Evolutionary conservation across 2,888 invertebrate genomes (phyloP).

Genomic region (Sphaerophoria rueppellii): DNA sequence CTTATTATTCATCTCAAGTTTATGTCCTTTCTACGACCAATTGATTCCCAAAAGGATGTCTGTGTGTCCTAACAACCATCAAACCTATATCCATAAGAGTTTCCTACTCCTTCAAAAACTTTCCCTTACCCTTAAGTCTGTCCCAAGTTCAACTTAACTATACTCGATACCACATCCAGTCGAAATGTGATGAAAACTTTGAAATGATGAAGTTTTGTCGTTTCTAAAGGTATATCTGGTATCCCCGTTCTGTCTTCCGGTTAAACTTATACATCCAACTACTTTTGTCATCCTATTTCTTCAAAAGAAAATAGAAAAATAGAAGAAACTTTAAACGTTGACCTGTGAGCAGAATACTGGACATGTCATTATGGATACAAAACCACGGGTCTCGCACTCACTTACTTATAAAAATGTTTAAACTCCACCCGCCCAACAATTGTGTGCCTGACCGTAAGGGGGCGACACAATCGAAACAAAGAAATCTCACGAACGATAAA

Average conservation of each 20-base stretch:
- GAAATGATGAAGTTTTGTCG: conserved; percentile 62
- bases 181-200: conserved; percentile 63
- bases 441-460: conserved; percentile 26
- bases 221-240: conserved; percentile 32
- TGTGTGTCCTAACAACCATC: background rate
- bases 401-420: conserved; percentile 16
- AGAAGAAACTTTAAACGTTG: conserved; percentile 64
- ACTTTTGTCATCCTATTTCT: background rate
- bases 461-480: conserved; percentile 31
- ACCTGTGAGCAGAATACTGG: conserved; percentile 69
- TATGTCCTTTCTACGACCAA: conserved; percentile 57
- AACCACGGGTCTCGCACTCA: conserved; percentile 24
- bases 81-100: background rate
- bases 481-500: conserved; percentile 37
- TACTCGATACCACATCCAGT: conserved; percentile 23
- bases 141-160: background rate
- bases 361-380: conserved; percentile 54
- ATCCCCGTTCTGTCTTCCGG: conserved; percentile 22
- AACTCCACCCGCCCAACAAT: conserved; percentile 13
- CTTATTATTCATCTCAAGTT: conserved; percentile 61
- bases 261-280: conserved; percentile 1
- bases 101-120: background rate
- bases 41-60: conserved; percentile 56
- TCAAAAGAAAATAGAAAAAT: conserved; percentile 2
- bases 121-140: background rate